A percentile compares a stretch with the other conserved stretches of the same genome.
These are phyloP conservation scores for Pseudomyrmex flavicornis DNA, from an alignment of 1,140 invertebrate genomes.

Conservation along the genomic window DNA sequence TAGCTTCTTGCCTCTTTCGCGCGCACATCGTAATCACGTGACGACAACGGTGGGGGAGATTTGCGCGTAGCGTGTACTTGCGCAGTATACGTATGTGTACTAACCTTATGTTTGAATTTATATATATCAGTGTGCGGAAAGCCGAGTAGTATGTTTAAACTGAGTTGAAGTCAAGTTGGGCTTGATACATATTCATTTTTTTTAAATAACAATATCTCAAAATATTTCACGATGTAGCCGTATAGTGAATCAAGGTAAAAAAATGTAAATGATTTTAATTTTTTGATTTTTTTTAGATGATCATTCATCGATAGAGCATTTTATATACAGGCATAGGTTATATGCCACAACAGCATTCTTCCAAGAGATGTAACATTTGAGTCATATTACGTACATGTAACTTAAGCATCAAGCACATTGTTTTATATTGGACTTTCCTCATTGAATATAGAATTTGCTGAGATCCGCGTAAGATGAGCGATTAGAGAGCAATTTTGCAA, in stretches of 20 bases:
- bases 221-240: neutral
- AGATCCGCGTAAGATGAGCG: conserved; percentile 8
- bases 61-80: too few species aligned
- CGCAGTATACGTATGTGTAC: too few species aligned
- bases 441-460: neutral
- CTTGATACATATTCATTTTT: neutral
- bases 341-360: neutral
- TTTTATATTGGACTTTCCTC: neutral
- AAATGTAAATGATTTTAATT: neutral
- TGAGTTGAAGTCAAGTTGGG: too few species aligned
- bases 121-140: too few species aligned
- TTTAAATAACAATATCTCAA: neutral
- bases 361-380: too few species aligned
- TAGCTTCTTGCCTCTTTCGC: too few species aligned
- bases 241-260: neutral
- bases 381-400: neutral
- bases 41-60: too few species aligned
- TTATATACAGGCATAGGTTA: neutral
- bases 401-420: neutral
- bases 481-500: conserved; percentile 51
- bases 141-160: too few species aligned
- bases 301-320: neutral
- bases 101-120: too few species aligned
- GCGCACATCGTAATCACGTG: too few species aligned
- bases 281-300: neutral